phyloP scores from a whole-genome alignment of 2,888 invertebrate species.

The Plagodis pulveraria region DNA sequence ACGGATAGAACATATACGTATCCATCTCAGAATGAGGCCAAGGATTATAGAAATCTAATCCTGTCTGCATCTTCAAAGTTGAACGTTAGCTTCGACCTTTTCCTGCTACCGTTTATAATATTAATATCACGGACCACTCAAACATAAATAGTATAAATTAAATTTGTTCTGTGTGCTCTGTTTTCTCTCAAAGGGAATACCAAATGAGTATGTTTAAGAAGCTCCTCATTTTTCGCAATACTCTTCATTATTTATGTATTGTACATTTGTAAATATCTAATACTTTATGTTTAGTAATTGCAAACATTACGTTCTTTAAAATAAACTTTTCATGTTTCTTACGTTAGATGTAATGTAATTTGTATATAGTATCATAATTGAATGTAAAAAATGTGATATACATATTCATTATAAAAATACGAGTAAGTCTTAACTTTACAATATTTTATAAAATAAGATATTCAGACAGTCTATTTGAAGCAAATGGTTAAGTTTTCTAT shows the following conservation, averaged over 20 bases:
- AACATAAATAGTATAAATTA: conserved; percentile 46
- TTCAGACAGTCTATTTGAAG: conserved; percentile 10
- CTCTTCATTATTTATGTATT: conserved; percentile 16
- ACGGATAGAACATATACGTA: conserved; percentile 84
- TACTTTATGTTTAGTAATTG: no score
- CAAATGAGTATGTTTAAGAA: conserved; percentile 40
- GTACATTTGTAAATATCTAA: conserved; percentile 40
- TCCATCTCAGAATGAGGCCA: conserved; percentile 85
- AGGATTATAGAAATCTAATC: conserved; percentile 79
- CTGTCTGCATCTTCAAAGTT: conserved; percentile 54
- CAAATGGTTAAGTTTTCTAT: no score
- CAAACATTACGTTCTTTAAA: conserved; percentile 5
- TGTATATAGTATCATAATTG: conserved; percentile 35
- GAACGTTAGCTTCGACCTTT: conserved; percentile 42
- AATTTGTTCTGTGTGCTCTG: conserved; percentile 34
- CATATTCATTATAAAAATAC: conserved; percentile 16
- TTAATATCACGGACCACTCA: conserved; percentile 49
- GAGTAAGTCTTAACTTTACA: conserved; percentile 30
- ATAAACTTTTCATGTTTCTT: conserved; percentile 23
- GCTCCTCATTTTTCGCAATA: conserved; percentile 36
- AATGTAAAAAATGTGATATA: conserved; percentile 60
- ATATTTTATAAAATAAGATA: conserved; percentile 39
- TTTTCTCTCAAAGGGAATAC: conserved; percentile 37
- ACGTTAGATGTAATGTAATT: conserved; percentile 29
- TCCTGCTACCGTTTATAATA: conserved; percentile 48